phyloP scores from a whole-genome alignment of 2,113 vertebrate species.

The Muntiacus muntjak region DNA sequence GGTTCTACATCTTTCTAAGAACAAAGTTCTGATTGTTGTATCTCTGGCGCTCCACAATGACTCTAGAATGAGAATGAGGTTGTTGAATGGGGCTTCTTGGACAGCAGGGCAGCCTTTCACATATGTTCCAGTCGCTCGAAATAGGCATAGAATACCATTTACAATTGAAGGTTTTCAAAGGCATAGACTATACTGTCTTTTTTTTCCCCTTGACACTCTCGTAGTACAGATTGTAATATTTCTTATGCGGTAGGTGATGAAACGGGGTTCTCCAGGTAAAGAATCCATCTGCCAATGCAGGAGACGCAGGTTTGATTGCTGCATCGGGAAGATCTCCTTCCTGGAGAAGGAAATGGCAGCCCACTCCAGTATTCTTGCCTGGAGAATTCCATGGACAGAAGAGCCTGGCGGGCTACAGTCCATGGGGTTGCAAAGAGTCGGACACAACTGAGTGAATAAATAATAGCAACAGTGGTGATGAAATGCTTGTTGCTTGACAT shows the following conservation, averaged over 20 bases:
- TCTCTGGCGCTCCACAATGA: neutral
- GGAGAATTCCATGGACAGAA: neutral
- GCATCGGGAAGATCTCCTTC: neutral
- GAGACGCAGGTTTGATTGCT: neutral
- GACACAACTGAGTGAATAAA: neutral
- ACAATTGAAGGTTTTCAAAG: neutral
- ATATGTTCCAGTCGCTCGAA: neutral
- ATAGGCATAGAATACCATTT: fast-evolving
- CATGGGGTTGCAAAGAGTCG: neutral
- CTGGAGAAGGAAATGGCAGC: neutral
- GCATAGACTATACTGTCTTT: fast-evolving
- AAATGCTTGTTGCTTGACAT: neutral
- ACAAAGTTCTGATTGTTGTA: neutral
- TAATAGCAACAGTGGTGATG: neutral
- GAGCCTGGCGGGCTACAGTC: neutral
- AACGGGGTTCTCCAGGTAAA: neutral
- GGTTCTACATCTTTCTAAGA: neutral
- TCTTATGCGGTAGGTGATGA: neutral
- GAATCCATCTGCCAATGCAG: neutral
- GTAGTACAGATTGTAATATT: fast-evolving
- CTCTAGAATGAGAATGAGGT: neutral
- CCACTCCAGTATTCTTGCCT: neutral
- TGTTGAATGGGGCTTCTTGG: neutral
- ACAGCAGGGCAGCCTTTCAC: neutral
- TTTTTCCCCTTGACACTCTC: neutral